These are phyloP conservation scores for Lochmaea crataegi DNA, from an alignment of 2,888 invertebrate species.

Conservation along the genomic window DNA sequence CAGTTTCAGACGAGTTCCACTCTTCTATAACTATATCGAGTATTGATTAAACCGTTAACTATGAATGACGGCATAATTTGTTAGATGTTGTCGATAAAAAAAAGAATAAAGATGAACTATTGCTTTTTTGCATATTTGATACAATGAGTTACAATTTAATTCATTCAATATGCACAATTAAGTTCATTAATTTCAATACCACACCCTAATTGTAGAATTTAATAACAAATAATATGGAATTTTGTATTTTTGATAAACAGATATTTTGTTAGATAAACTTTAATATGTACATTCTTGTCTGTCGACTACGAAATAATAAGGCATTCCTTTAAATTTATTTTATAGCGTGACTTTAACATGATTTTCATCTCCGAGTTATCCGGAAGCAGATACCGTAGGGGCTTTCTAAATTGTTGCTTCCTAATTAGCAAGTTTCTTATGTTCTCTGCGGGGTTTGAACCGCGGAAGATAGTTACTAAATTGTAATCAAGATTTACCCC, in stretches of 20 bases:
- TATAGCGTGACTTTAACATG: not conserved
- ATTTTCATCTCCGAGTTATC: not conserved
- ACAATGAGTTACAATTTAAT: too few species aligned
- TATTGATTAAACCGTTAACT: slow-evolving; percentile 18
- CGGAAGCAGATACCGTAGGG: not conserved
- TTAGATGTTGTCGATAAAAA: not conserved
- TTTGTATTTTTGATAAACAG: too few species aligned
- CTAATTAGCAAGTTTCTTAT: not conserved
- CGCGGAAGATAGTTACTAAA: not conserved
- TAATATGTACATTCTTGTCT: too few species aligned
- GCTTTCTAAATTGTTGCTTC: not conserved
- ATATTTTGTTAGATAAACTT: not conserved
- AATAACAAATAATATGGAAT: too few species aligned
- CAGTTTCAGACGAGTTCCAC: slow-evolving; percentile 16
- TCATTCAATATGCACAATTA: too few species aligned
- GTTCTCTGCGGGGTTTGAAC: not conserved
- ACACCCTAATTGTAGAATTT: too few species aligned
- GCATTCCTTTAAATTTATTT: not conserved
- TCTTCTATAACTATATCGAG: slow-evolving; percentile 16
- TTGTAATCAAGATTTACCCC: not conserved
- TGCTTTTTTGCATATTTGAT: too few species aligned
- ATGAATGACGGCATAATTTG: slow-evolving; percentile 1
- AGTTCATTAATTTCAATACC: too few species aligned
- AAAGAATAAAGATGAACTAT: too few species aligned
- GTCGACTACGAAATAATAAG: too few species aligned